Conservation (phyloP, 1,140 invertebrate genomes). For the Palaemon carinicauda region DNA sequence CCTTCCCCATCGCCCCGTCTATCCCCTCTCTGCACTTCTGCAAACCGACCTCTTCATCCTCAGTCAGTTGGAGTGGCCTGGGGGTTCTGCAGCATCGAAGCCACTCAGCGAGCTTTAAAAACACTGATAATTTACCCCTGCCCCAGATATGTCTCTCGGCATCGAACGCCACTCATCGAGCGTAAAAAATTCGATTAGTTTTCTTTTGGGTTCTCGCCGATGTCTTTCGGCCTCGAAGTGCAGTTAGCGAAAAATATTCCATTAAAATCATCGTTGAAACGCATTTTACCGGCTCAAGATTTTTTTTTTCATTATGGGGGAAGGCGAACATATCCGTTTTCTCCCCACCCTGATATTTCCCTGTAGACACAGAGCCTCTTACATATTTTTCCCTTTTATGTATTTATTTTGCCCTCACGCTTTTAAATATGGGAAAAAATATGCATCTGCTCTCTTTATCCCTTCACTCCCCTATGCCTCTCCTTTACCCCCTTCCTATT, state of each 20-base stretch:
- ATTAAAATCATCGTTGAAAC: no score
- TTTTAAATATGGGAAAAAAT: neutral
- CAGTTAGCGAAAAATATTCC: no score
- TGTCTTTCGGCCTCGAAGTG: no score
- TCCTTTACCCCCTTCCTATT: no score
- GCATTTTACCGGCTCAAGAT: no score
- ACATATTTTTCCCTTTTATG: neutral
- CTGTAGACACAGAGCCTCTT: conserved; percentile 22
- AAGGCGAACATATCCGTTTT: neutral
- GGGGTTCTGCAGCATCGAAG: neutral
- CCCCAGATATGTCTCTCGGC: neutral
- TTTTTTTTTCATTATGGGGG: no score
- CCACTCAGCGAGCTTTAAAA: neutral
- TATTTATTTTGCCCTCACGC: neutral
- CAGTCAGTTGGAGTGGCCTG: neutral
- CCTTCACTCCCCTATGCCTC: neutral
- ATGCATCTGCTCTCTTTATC: neutral
- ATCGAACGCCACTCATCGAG: no score
- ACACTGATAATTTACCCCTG: neutral
- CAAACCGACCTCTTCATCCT: neutral
- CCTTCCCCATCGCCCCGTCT: no score
- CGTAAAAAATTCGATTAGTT: no score
- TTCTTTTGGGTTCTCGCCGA: no score
- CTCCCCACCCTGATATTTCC: neutral
- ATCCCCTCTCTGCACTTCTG: neutral